These are phyloP conservation scores for Cheumatopsyche charites DNA, from an alignment of 1,140 invertebrate genomes.

Conservation along the genomic window DNA sequence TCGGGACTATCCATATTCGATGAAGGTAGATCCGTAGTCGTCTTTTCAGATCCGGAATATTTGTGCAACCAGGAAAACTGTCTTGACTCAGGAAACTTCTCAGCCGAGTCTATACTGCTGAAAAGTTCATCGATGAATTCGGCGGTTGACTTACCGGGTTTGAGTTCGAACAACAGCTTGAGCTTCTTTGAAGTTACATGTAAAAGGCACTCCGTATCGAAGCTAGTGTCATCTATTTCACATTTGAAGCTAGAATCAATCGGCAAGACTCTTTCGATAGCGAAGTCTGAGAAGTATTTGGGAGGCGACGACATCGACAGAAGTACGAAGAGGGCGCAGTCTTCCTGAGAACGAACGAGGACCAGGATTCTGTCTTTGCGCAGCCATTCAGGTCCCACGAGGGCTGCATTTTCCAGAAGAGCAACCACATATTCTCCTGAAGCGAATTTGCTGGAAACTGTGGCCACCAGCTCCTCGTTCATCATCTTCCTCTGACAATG, in stretches of 20 bases:
- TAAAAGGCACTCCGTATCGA: conserved; percentile 57
- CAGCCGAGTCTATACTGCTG: conserved; percentile 56
- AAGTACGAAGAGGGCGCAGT: conserved; percentile 57
- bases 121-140: conserved; percentile 61
- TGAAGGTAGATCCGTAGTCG: conserved; percentile 50
- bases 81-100: conserved; percentile 53
- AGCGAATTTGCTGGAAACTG: conserved; percentile 62
- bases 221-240: conserved; percentile 67
- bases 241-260: conserved; percentile 77
- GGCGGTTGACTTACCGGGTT: conserved; percentile 56
- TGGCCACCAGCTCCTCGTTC: background rate
- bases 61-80: conserved; percentile 59
- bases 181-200: conserved; percentile 59
- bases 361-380: conserved; percentile 57
- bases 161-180: conserved; percentile 60
- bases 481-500: no score
- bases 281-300: conserved; percentile 70
- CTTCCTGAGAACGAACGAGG: conserved; percentile 58
- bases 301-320: conserved; percentile 63
- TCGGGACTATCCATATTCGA: conserved; percentile 63
- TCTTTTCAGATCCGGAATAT: conserved; percentile 54
- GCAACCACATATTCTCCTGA: conserved; percentile 65
- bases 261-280: conserved; percentile 75
- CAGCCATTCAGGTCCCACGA: conserved; percentile 57
- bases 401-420: conserved; percentile 56